Conservation (phyloP, 2,113 vertebrate species). For the Chloroceryle aenea region DNA sequence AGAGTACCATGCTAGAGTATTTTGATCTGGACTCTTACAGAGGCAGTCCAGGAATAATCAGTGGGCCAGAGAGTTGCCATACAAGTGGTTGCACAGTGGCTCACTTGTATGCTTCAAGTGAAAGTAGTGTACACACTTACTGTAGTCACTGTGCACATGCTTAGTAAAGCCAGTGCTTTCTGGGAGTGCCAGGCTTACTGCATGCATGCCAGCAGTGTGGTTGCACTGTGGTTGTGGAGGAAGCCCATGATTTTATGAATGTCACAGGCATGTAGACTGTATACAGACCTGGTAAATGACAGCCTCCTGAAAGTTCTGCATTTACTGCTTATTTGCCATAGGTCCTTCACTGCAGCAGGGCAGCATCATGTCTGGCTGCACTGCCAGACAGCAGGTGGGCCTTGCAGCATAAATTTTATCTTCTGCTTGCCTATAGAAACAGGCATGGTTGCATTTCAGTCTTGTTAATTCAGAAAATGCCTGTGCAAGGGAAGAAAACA, state of each 20-base stretch:
- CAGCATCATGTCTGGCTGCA: rapidly evolving
- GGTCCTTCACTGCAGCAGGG: background rate
- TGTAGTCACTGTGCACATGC: background rate
- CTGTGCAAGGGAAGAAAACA: background rate
- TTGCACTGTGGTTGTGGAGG: background rate
- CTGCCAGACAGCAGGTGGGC: background rate
- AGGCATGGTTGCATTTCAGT: background rate
- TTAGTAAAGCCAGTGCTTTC: background rate
- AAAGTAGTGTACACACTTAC: background rate
- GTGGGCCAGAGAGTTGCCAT: background rate
- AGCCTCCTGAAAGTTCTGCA: background rate
- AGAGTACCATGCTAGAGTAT: background rate
- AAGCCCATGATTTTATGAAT: background rate
- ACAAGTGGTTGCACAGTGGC: background rate
- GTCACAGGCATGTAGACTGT: background rate
- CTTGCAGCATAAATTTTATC: background rate
- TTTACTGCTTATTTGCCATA: background rate
- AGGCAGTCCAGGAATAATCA: background rate
- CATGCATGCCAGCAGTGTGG: background rate
- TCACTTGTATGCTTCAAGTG: background rate
- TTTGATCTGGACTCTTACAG: background rate
- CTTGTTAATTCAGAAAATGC: background rate
- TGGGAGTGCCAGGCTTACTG: background rate
- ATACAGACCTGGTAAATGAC: background rate
- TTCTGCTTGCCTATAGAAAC: background rate